Evolutionary conservation across 2,113 vertebrate genomes (phyloP).

Genomic region (Laterallus jamaicensis): DNA sequence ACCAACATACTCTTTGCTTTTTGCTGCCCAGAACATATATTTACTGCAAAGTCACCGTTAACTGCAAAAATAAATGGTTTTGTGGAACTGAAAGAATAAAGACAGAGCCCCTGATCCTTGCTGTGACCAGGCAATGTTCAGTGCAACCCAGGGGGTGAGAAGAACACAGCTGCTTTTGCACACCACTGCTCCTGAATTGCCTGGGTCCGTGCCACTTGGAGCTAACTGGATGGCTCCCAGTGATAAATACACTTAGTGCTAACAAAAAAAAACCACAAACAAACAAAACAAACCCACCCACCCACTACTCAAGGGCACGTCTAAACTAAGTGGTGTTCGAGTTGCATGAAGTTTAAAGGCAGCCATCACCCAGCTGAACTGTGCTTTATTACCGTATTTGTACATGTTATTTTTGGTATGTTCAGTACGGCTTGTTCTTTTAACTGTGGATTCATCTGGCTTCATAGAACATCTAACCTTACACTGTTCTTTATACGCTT

Average conservation of each 20-base stretch:
- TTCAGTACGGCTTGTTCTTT: background rate
- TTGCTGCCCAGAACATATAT: constrained; percentile 41
- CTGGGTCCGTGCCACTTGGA: background rate
- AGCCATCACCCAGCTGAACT: background rate
- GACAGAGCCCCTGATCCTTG: constrained; percentile 5
- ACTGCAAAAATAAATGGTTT: constrained; percentile 56
- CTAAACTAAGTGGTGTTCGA: background rate
- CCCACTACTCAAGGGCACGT: background rate
- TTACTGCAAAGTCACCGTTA: constrained; percentile 34
- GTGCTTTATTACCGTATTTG: background rate
- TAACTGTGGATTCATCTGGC: background rate
- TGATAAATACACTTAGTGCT: background rate
- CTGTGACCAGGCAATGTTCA: constrained; percentile 21
- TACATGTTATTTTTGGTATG: background rate
- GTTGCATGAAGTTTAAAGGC: background rate
- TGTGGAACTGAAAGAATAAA: constrained; percentile 20
- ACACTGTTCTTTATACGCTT: background rate
- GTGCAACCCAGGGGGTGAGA: background rate
- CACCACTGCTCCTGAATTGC: background rate
- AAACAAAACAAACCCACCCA: too few relatives aligned
- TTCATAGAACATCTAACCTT: background rate
- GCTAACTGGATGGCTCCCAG: background rate
- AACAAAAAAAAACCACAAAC: background rate
- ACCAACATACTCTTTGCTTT: constrained; percentile 39
- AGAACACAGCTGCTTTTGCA: constrained; percentile 17